Percentiles rank a stretch among this genome's conserved stretches.
phyloP scores from a whole-genome alignment of 2,797 vertebrate genomes.

The Oryzias sinensis region DNA sequence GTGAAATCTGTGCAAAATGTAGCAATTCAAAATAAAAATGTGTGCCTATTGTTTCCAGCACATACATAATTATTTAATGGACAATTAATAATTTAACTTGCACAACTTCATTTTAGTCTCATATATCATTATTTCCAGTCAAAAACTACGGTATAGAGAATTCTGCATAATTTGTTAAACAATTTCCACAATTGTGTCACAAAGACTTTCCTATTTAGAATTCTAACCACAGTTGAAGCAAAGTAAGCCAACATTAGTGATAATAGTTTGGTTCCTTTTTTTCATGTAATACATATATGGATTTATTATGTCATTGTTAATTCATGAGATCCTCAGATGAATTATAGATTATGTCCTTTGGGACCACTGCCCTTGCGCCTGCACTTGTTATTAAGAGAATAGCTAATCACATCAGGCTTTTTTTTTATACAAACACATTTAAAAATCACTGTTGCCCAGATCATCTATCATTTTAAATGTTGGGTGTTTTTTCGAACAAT shows the following conservation, averaged over 20 bases:
- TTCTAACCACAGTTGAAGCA: constrained; percentile 5
- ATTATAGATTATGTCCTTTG: constrained; percentile 78
- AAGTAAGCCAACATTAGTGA: constrained; percentile 30
- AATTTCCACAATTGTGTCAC: constrained; percentile 20
- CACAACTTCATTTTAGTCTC: too few relatives aligned
- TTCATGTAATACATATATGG: constrained; percentile 74
- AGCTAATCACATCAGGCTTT: constrained; percentile 61
- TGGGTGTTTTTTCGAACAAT: constrained; percentile 18
- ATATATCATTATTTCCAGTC: constrained; percentile 1
- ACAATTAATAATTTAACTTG: too few relatives aligned
- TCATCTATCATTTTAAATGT: constrained; percentile 29
- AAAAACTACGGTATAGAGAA: not conserved
- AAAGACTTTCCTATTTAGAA: constrained; percentile 15
- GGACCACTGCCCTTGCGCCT: constrained; percentile 70
- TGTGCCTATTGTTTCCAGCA: too few relatives aligned
- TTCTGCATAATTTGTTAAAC: not conserved
- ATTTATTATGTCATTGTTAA: constrained; percentile 75
- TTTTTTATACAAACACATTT: constrained; percentile 43
- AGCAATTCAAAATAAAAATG: too few relatives aligned
- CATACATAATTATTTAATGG: too few relatives aligned
- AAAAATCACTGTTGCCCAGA: constrained; percentile 40
- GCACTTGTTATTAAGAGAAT: constrained; percentile 72
- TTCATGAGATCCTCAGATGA: constrained; percentile 78
- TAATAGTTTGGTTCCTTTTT: constrained; percentile 65
- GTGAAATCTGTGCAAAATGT: too few relatives aligned